phyloP scores from a whole-genome alignment of 35 echinoderm and acorn worm species.

The Diadema setosum region DNA sequence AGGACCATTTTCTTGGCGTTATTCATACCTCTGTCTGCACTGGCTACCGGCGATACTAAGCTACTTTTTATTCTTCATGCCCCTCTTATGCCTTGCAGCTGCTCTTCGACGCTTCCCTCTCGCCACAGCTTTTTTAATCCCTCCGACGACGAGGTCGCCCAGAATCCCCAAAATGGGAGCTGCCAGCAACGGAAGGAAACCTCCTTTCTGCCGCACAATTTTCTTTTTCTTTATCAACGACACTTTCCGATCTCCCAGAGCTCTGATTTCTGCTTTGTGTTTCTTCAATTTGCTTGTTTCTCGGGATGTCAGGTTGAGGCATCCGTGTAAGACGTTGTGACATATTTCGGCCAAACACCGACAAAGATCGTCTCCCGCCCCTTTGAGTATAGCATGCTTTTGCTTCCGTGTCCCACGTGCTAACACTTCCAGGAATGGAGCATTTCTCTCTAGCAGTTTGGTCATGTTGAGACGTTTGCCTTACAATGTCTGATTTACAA shows the following conservation, averaged over 20 bases:
- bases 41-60: not conserved
- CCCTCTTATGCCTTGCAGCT: not conserved
- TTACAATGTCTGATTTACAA: not conserved
- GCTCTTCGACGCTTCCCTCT: not conserved
- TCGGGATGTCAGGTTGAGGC: conserved; percentile 20
- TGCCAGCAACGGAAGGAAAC: not conserved
- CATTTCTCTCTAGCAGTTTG: conserved; percentile 37
- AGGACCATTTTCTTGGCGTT: conserved; percentile 60
- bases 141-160: not conserved
- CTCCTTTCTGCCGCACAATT: conserved; percentile 44
- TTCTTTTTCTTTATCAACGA: conserved; percentile 5
- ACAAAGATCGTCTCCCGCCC: too few relatives aligned
- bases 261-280: conserved; percentile 44
- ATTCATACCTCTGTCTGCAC: not conserved
- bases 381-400: too few relatives aligned
- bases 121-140: not conserved
- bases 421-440: conserved; percentile 33
- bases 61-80: too few relatives aligned
- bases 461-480: conserved; percentile 22
- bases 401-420: conserved; percentile 17
- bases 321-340: conserved; percentile 62
- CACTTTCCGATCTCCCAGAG: conserved; percentile 20
- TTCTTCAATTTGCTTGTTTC: conserved; percentile 41
- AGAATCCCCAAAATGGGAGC: not conserved
- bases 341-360: too few relatives aligned